Base-by-base conservation (phyloP, 2,113 vertebrate genomes). In the Atractosteus spatula region DNA sequence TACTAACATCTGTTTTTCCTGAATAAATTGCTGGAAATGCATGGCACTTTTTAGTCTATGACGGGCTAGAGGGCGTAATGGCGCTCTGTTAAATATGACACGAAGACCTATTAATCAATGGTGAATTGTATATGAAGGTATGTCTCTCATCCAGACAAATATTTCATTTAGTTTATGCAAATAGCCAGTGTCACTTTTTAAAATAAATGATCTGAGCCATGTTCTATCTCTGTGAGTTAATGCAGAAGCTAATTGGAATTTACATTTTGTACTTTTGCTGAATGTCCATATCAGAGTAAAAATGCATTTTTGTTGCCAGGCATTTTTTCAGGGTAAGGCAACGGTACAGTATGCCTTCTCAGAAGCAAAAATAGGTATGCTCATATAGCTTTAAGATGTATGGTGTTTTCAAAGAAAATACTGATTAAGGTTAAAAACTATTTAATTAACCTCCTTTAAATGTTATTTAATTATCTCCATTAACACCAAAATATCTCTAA, bases 91-190 rank as follows among this genome's bases (percentile, higher is more conserved):
- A 74, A 82, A 84, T 81, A 81, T 76, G 80, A 74, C 79, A 78
- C 84, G 83, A 81, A 82, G 69, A 80, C 76, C 78, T 69, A 80
- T 83, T 85, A 87, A 86, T 85, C 80, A 80, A 72, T 59, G 71
- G 75, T 67, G 69, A 72, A 76, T 66, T 67, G 7, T 29, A 29
- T 29, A 29, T 51, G 29, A 69, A 80, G 72, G 66, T 82, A 76
- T 75, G 75, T 78, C 47, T 55, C 75, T 83, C 79, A 79, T 71
- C 65, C 81, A 85, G 83, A 83, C 81, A 80, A 77, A 29, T 77
- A 51, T 82, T 88, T 86, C 73, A 83, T 87, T 84, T 84, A 81
- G 77, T 62, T 67, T 71, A 87, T 85, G 84, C 82, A 87, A 89
- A 89, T 84, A 75, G 70, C 69, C 69, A 59, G 76, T 81, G 47